Conservation (phyloP, 2,113 vertebrate species). For the Regulus satrapa region DNA sequence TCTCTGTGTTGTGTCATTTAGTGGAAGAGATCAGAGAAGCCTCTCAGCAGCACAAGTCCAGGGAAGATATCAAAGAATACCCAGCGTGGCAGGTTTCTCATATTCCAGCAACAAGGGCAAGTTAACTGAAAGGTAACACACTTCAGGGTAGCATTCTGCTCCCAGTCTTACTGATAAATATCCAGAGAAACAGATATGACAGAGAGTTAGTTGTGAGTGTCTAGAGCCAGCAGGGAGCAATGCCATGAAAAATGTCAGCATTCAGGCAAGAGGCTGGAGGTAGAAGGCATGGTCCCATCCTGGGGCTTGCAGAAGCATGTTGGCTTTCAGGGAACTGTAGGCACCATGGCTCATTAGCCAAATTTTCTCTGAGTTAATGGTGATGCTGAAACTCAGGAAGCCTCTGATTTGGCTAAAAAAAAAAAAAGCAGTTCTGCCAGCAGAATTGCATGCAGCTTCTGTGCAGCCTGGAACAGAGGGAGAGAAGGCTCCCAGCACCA, state of each 20-base stretch:
- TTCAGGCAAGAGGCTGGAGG: background rate
- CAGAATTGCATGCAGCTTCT: background rate
- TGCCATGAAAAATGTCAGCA: background rate
- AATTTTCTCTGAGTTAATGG: background rate
- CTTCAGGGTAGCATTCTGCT: background rate
- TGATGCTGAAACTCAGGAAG: background rate
- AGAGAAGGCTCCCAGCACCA: background rate
- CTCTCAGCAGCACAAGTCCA: background rate
- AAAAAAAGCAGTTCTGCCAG: background rate
- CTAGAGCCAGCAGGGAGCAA: background rate
- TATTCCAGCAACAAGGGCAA: background rate
- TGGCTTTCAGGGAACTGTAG: background rate
- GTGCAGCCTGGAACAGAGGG: background rate
- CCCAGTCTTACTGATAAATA: background rate
- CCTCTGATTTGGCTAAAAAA: background rate
- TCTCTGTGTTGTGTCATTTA: background rate
- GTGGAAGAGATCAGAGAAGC: background rate
- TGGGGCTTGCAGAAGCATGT: background rate
- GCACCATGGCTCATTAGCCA: background rate
- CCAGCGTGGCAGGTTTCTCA: background rate
- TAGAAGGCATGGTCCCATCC: background rate
- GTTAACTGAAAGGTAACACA: background rate
- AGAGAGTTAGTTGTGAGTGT: background rate
- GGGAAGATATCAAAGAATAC: conserved; percentile 4
- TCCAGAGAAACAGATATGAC: background rate